Percentiles rank a stretch among this genome's conserved stretches.
Conservation (phyloP, 2,797 vertebrate species). For the Pangasius mekongensis region DNA sequence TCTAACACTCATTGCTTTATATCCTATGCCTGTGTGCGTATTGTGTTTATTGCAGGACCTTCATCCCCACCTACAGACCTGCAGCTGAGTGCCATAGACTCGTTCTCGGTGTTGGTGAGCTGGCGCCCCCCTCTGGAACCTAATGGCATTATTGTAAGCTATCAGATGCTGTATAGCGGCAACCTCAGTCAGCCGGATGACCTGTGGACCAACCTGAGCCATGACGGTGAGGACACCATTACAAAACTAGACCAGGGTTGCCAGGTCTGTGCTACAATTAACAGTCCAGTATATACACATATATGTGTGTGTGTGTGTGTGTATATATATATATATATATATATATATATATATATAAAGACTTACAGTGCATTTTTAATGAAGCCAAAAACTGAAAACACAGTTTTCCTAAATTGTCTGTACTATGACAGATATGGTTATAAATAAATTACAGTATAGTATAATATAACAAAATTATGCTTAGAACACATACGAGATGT, state of each 20-base stretch:
- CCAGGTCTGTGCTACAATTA: background rate
- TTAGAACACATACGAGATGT: too few relatives aligned
- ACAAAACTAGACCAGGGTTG: background rate
- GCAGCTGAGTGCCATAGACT: slow-evolving; percentile 84
- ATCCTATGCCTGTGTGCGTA: slow-evolving; percentile 19
- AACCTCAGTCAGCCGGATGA: slow-evolving; percentile 87
- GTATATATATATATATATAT: too few relatives aligned
- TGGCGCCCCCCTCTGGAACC: slow-evolving; percentile 93
- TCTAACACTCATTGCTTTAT: background rate
- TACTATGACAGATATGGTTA: background rate
- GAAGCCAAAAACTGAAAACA: too few relatives aligned
- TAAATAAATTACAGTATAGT: background rate
- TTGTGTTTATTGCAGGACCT: slow-evolving; percentile 77
- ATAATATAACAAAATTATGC: too few relatives aligned
- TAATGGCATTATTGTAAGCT: slow-evolving; percentile 88
- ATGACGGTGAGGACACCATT: slow-evolving; percentile 78
- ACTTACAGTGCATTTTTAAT: background rate
- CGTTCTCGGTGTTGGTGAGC: slow-evolving; percentile 87
- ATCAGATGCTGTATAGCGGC: slow-evolving; percentile 86
- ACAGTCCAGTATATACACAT: background rate
- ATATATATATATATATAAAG: background rate
- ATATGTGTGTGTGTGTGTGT: too few relatives aligned
- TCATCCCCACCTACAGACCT: slow-evolving; percentile 89
- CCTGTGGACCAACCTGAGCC: slow-evolving; percentile 88
- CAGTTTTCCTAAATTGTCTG: background rate